Conservation (phyloP, 64 coral and sea anemone genomes). For the Porites lutea region DNA sequence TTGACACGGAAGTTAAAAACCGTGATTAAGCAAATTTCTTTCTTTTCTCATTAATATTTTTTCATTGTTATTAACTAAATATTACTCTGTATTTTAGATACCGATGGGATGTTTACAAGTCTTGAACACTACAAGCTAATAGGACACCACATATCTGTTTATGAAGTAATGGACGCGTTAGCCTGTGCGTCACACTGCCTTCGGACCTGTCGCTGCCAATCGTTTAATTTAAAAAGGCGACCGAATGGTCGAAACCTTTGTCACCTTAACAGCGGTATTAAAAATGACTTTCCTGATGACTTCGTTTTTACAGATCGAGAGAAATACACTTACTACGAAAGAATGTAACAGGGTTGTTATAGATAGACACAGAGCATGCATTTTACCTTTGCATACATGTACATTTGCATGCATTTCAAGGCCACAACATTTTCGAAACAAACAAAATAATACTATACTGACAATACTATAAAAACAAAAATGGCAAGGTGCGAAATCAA, state of each 20-base stretch:
- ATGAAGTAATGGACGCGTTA: slow-evolving; percentile 11
- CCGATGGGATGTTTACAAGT: background rate
- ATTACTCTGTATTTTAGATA: background rate
- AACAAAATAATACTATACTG: too few relatives aligned
- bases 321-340: background rate
- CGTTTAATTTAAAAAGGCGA: slow-evolving; percentile 7
- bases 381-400: too few relatives aligned
- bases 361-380: too few relatives aligned
- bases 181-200: slow-evolving; percentile 1
- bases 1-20: too few relatives aligned
- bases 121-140: background rate
- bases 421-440: too few relatives aligned
- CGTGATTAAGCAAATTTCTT: too few relatives aligned
- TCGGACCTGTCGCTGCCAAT: background rate
- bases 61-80: too few relatives aligned
- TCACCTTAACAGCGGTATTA: slow-evolving; percentile 2
- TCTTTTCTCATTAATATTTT: too few relatives aligned
- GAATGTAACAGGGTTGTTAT: background rate
- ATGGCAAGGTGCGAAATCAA: too few relatives aligned
- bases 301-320: background rate
- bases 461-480: too few relatives aligned
- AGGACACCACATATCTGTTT: background rate
- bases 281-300: background rate
- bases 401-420: too few relatives aligned
- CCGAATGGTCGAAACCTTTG: background rate